phyloP scores from a whole-genome alignment of 1,140 invertebrate species.

The Thaumetopoea pityocampa region DNA sequence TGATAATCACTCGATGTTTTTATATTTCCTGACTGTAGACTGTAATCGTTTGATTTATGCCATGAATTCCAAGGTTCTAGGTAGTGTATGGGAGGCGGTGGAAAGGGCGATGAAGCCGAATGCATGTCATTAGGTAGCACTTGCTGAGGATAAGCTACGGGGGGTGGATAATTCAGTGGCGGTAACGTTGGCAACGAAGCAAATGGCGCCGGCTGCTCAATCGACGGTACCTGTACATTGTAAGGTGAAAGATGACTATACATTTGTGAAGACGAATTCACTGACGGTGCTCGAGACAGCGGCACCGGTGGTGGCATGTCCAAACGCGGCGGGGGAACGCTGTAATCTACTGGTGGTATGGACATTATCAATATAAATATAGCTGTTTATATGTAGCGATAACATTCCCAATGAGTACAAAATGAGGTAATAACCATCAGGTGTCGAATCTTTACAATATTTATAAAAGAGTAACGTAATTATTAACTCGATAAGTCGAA shows the following conservation, averaged over 20 bases:
- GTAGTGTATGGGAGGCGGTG: slow-evolving; percentile 10
- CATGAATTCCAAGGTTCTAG: background rate
- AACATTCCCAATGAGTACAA: too few species aligned
- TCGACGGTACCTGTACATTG: background rate
- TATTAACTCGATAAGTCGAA: too few species aligned
- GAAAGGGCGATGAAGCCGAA: background rate
- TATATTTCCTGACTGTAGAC: background rate
- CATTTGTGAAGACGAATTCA: slow-evolving; percentile 16
- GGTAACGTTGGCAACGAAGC: slow-evolving; percentile 12
- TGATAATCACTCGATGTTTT: too few species aligned
- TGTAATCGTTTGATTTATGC: background rate
- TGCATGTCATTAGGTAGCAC: slow-evolving; percentile 4
- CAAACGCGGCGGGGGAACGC: slow-evolving; percentile 46
- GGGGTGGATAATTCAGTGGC: slow-evolving; percentile 22
- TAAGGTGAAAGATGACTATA: slow-evolving; percentile 9
- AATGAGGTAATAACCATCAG: too few species aligned
- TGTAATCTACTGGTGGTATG: slow-evolving; percentile 43
- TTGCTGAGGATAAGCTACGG: slow-evolving; percentile 1
- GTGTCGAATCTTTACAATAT: too few species aligned
- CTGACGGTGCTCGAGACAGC: slow-evolving; percentile 12
- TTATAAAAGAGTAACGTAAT: too few species aligned
- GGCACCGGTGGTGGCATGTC: slow-evolving; percentile 31
- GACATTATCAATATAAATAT: slow-evolving; percentile 34
- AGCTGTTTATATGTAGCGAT: too few species aligned
- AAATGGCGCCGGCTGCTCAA: slow-evolving; percentile 4